Conservation (phyloP, 2,888 invertebrate genomes). For the Apamea sordens region DNA sequence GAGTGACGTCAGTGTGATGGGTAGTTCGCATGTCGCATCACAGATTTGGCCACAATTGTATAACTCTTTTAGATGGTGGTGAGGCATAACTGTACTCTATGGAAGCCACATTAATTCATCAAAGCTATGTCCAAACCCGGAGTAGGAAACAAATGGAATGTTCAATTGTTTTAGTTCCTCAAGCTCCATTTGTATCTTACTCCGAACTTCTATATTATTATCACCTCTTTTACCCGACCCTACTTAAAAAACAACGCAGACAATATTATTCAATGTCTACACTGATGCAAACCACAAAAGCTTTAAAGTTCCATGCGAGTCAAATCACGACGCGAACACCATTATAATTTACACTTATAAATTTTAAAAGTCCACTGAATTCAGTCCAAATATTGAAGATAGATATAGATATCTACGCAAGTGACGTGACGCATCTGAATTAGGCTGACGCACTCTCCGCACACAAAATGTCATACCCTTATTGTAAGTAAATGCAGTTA, state of each 20-base stretch:
- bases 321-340: slow-evolving; percentile 11
- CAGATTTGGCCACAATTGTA: neutral
- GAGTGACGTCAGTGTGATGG: neutral
- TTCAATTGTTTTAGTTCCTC: neutral
- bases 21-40: neutral
- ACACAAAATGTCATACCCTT: neutral
- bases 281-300: slow-evolving; percentile 24
- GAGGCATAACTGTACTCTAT: neutral
- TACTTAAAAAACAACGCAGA: slow-evolving; percentile 24
- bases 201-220: slow-evolving; percentile 5
- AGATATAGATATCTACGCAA: neutral
- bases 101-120: slow-evolving; percentile 28
- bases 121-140: slow-evolving; percentile 7
- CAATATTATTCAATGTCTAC: slow-evolving; percentile 27
- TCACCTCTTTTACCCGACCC: slow-evolving; percentile 1
- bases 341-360: slow-evolving; percentile 38
- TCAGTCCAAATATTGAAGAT: slow-evolving; percentile 45
- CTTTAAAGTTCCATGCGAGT: slow-evolving; percentile 6
- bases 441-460: slow-evolving; percentile 35
- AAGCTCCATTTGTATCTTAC: slow-evolving; percentile 34
- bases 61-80: neutral
- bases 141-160: slow-evolving; percentile 47
- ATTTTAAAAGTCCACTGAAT: slow-evolving; percentile 49
- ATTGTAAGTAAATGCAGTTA: neutral
- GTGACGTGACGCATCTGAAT: slow-evolving; percentile 17